A percentile compares a stretch with the other conserved stretches of the same genome.
Conservation (phyloP, 2,888 invertebrate genomes). For the Trimorus sp. region DNA sequence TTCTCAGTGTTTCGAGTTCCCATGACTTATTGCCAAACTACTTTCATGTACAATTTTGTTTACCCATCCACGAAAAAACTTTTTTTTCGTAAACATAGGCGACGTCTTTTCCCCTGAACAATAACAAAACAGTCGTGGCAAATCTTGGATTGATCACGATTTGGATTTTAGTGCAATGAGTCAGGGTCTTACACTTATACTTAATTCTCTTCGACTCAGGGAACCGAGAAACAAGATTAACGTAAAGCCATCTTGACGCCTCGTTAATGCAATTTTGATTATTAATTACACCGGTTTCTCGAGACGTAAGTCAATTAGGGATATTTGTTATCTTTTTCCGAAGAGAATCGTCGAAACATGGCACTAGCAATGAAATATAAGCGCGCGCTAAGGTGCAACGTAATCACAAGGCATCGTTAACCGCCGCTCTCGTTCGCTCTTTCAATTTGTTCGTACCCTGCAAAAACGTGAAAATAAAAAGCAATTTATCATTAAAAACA, state of each 20-base stretch:
- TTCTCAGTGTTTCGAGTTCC: too few species aligned
- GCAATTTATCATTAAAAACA: too few species aligned
- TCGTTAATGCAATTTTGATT: constrained; percentile 52
- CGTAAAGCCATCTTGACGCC: constrained; percentile 20
- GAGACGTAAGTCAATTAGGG: too few species aligned
- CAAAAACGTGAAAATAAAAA: too few species aligned
- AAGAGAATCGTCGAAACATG: constrained; percentile 31
- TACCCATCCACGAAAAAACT: too few species aligned
- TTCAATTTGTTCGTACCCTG: constrained; percentile 19
- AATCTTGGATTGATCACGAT: neutral
- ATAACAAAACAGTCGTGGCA: too few species aligned
- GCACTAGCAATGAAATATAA: constrained; percentile 42
- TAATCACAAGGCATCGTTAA: constrained; percentile 49
- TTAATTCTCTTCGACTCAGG: too few species aligned
- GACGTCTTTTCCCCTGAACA: too few species aligned
- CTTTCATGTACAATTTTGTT: too few species aligned
- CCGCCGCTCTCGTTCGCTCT: constrained; percentile 27
- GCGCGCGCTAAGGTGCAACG: constrained; percentile 45
- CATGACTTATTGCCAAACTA: too few species aligned
- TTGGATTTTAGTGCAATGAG: neutral
- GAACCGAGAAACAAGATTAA: neutral
- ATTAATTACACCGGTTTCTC: constrained; percentile 8
- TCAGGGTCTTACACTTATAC: neutral
- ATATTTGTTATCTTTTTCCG: constrained; percentile 1
- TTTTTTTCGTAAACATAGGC: too few species aligned